A percentile compares a stretch with the other conserved stretches of the same genome.
Conservation (phyloP, 2,113 vertebrate species). For the Caranx ignobilis region DNA sequence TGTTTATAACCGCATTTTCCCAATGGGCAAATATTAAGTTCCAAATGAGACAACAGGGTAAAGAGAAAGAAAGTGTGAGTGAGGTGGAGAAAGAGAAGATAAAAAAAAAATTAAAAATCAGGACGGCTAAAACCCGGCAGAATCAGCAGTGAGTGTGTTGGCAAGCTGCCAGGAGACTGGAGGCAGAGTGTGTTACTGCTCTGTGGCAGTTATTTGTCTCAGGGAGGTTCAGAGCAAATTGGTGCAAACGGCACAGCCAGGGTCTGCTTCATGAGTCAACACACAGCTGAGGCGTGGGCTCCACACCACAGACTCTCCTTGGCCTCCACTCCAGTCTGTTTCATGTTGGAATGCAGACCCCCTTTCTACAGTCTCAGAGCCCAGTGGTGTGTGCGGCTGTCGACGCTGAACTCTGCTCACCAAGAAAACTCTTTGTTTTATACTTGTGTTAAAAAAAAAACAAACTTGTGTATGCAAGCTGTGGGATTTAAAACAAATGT, state of each 20-base stretch:
- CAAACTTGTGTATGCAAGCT: background rate
- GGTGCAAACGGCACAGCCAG: conserved; percentile 73
- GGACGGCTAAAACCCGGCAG: conserved; percentile 47
- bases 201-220: conserved; percentile 77
- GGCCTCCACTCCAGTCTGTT: conserved; percentile 60
- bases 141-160: conserved; percentile 58
- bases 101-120: conserved; percentile 4
- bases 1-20: background rate
- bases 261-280: conserved; percentile 73
- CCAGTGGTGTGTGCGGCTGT: conserved; percentile 29
- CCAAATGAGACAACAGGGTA: background rate
- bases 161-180: conserved; percentile 67
- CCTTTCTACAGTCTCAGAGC: conserved; percentile 24
- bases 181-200: conserved; percentile 62
- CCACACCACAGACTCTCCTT: conserved; percentile 50
- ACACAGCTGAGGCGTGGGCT: conserved; percentile 65
- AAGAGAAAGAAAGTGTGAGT: background rate
- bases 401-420: conserved; percentile 7
- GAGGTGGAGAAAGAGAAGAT: conserved; percentile 3
- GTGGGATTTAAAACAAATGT: conserved; percentile 4
- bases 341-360: conserved; percentile 60
- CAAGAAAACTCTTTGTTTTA: conserved; percentile 26
- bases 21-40: conserved; percentile 1
- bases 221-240: conserved; percentile 78
- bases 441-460: background rate